Evolutionary conservation across 2,113 vertebrate genomes (phyloP).

Genomic region (Cisticola juncidis): DNA sequence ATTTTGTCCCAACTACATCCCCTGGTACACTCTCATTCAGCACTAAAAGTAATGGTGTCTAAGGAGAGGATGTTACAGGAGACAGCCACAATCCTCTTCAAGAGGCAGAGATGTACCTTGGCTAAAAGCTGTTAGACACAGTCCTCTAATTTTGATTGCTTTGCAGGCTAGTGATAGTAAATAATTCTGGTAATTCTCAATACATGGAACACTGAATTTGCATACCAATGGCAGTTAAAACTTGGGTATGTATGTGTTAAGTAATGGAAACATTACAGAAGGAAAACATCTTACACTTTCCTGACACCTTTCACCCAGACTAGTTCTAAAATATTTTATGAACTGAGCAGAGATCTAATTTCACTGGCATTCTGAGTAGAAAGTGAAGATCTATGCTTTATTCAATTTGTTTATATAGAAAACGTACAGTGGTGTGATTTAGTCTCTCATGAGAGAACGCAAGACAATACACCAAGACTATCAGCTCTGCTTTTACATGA

Average conservation of each 20-base stretch:
- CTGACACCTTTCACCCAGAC: neutral
- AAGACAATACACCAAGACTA: neutral
- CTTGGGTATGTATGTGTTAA: neutral
- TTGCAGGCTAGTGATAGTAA: neutral
- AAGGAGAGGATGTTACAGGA: neutral
- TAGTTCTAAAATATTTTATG: neutral
- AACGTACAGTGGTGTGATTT: neutral
- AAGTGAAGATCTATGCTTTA: neutral
- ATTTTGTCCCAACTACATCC: neutral
- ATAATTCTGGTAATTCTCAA: neutral
- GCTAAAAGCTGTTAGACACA: neutral
- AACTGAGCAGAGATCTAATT: neutral
- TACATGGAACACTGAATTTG: neutral
- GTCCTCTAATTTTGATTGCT: neutral
- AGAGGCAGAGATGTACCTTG: neutral
- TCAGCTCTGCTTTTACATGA: neutral
- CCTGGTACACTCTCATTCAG: neutral
- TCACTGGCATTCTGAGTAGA: neutral
- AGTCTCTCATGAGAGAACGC: neutral
- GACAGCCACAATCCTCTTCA: neutral
- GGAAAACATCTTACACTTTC: neutral
- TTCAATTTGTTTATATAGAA: conserved; percentile 4
- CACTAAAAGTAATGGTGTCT: neutral
- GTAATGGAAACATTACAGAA: neutral
- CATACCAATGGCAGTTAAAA: neutral